Evolutionary conservation across 2,113 vertebrate species (phyloP).

Genomic region (Paradoxurus hermaphroditus): DNA sequence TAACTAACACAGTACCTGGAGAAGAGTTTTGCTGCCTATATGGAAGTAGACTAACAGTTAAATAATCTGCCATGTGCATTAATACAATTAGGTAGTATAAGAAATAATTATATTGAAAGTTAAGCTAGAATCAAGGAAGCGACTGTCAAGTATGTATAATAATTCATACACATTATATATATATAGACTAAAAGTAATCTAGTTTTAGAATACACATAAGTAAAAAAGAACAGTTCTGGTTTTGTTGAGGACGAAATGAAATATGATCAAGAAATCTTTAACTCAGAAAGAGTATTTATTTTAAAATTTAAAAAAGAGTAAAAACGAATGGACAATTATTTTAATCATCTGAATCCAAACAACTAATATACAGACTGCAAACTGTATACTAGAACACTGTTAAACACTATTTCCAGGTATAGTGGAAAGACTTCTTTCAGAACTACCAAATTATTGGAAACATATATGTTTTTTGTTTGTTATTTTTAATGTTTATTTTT

Average conservation of each 20-base stretch:
- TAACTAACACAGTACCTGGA: not conserved
- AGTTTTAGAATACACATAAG: not conserved
- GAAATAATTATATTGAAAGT: not conserved
- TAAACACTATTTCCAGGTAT: not conserved
- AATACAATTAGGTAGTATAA: not conserved
- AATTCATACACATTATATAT: not conserved
- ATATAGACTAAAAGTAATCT: not conserved
- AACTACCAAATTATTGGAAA: not conserved
- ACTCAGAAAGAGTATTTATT: not conserved
- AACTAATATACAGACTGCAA: not conserved
- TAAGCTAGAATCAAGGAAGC: not conserved
- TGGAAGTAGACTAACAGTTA: not conserved
- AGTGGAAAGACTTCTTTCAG: not conserved
- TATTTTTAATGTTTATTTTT: too few species aligned
- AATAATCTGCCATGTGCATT: not conserved
- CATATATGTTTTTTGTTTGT: not conserved
- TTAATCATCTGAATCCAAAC: not conserved
- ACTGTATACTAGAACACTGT: not conserved
- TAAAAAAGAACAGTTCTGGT: not conserved
- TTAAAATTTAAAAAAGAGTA: not conserved
- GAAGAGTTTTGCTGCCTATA: not conserved
- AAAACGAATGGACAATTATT: not conserved
- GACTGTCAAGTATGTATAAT: not conserved
- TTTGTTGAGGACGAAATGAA: not conserved
- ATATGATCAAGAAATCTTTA: not conserved